Percentiles rank a stretch among this genome's conserved stretches.
Evolutionary conservation across 2,113 vertebrate species (phyloP).

Genomic region (Gallinago undulata): DNA sequence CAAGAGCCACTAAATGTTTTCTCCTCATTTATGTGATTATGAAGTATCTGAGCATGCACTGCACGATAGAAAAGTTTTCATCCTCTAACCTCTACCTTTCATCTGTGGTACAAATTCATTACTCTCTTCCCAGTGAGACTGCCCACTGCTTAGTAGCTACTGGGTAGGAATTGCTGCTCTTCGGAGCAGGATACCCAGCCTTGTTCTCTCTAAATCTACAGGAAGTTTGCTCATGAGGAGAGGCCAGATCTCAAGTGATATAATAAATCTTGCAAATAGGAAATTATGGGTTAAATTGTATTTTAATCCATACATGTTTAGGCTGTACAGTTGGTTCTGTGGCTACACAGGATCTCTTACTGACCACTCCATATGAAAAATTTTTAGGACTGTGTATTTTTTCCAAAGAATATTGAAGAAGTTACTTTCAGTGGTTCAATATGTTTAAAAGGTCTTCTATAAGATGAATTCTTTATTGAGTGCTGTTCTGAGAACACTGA

Average conservation of each 20-base stretch:
- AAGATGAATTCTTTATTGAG: background rate
- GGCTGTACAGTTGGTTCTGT: background rate
- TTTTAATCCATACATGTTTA: background rate
- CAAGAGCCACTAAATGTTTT: background rate
- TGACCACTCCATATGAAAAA: background rate
- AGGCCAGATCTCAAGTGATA: background rate
- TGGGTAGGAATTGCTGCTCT: background rate
- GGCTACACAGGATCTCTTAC: fast-evolving
- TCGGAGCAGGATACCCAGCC: background rate
- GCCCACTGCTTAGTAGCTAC: background rate
- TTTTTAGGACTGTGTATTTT: background rate
- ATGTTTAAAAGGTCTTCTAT: background rate
- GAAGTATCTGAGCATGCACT: background rate
- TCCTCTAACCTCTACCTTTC: background rate
- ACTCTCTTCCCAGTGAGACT: background rate
- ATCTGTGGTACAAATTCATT: background rate
- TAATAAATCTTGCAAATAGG: background rate
- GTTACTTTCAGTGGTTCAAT: background rate
- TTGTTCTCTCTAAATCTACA: background rate
- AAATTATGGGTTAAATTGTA: background rate
- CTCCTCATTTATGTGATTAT: background rate
- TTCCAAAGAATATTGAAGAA: background rate
- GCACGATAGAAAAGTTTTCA: background rate
- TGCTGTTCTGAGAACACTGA: background rate
- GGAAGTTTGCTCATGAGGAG: background rate